These are phyloP conservation scores for Steinernema hermaphroditum DNA, from an alignment of 2,888 invertebrate species.

Conservation along the genomic window DNA sequence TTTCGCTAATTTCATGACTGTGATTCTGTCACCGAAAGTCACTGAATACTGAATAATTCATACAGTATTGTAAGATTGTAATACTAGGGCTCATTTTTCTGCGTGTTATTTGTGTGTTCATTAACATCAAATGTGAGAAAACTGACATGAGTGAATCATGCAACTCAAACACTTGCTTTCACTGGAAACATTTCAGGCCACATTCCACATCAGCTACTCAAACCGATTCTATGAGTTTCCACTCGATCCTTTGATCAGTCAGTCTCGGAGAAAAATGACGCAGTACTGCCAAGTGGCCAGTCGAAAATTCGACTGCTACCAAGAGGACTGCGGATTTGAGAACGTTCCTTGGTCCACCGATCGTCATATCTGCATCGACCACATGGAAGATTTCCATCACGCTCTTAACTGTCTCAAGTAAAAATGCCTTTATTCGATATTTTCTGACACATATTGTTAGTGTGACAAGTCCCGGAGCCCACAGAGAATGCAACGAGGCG, in stretches of 20 bases:
- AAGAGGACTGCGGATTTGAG: slow-evolving; percentile 3
- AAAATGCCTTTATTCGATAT: background rate
- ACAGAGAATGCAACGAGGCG: slow-evolving; percentile 16
- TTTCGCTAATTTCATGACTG: too few relatives aligned
- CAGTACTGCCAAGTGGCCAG: slow-evolving; percentile 21
- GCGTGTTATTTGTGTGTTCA: too few relatives aligned
- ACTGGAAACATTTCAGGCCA: background rate
- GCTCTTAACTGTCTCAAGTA: slow-evolving; percentile 14
- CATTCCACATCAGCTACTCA: slow-evolving; percentile 28
- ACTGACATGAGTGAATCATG: too few relatives aligned
- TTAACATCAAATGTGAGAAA: too few relatives aligned
- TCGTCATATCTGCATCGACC: slow-evolving; percentile 20
- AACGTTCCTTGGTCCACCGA: slow-evolving; percentile 23
- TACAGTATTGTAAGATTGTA: too few relatives aligned
- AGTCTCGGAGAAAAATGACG: background rate
- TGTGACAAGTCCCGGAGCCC: slow-evolving; percentile 11
- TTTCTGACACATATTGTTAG: background rate
- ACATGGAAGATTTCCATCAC: background rate
- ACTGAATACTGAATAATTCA: too few relatives aligned
- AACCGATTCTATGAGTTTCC: slow-evolving; percentile 22
- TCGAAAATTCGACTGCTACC: slow-evolving; percentile 15
- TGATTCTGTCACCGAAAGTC: too few relatives aligned
- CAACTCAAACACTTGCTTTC: too few relatives aligned
- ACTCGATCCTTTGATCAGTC: slow-evolving; percentile 7
- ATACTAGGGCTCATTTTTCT: too few relatives aligned